Evolutionary conservation across 2,888 invertebrate genomes (phyloP), one percentile per base, ranked within the genome.

Genomic region (Aphodius granarius): DNA sequence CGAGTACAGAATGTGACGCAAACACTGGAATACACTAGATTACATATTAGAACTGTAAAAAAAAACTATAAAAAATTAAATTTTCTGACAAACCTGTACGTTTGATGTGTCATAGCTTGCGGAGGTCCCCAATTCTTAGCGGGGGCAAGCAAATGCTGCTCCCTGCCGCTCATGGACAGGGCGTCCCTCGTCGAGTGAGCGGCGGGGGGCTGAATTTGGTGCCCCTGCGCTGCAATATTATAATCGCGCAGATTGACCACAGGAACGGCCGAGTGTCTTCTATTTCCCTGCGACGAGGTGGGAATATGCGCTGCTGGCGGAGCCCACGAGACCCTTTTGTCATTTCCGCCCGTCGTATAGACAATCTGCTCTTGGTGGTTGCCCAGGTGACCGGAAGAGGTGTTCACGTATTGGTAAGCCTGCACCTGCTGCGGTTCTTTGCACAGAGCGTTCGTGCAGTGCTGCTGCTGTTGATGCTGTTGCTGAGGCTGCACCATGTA

Each of bases 321-420:
- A 21, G 90, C 89, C 89, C 91, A 91, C 15, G 90, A 90, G 16
- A 90, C 89, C 65, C 91, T 87, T 81, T 91, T 91, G 78, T 91
- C 91, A 72, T 71, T 66, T 18, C 78, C 75, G 21, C 72, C 68
- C 5, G 78, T 75, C n/a, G 78, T 76, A 23, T 79, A 76, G 64
- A 71, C 65, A 2, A 77, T 66, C 21, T 74, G 73, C 17, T 75
- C 71, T 13, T 76, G 78, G 22, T 82, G 82, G 63, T 81, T 81
- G 71, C 88, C 87, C 62, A 81, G 78, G 80, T 87, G 87, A 76
- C 86, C 85, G 80, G 84, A 86, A 80, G 85, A 87, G 78, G 86
- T 86, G 78, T 86, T 88, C 81, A 87, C 86, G 81, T 87, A 89
- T 84, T 87, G 88, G 84, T 86, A 87, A 82, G 78, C 73, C 75